Conservation (phyloP, 2,888 invertebrate species). For the Drosophila kanekoi region DNA sequence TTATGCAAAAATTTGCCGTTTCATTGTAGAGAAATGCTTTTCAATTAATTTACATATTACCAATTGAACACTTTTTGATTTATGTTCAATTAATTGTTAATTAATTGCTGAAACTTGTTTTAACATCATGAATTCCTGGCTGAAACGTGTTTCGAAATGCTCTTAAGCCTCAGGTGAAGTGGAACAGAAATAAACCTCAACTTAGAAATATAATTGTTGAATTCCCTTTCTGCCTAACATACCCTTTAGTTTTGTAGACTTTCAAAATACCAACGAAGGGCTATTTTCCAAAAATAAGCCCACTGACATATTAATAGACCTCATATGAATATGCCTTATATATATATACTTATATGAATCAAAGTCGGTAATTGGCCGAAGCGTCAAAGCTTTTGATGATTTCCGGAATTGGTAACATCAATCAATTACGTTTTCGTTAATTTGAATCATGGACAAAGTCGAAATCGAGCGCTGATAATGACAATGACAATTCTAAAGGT, state of each 20-base stretch:
- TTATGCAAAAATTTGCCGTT: no score
- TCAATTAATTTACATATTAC: background rate
- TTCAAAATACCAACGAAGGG: no score
- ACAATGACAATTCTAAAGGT: slow-evolving; percentile 8
- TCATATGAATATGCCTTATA: background rate
- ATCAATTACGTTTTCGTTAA: slow-evolving; percentile 29
- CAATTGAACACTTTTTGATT: background rate
- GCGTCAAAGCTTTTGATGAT: background rate
- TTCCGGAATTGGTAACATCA: slow-evolving; percentile 23
- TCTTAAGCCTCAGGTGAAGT: no score
- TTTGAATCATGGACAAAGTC: slow-evolving; percentile 14
- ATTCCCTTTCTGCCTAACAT: no score
- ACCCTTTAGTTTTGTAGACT: no score
- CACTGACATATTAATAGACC: background rate
- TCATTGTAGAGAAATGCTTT: background rate
- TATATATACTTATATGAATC: slow-evolving; percentile 17
- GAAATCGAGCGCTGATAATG: slow-evolving; percentile 13
- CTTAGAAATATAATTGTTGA: no score
- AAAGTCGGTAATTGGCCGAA: slow-evolving; percentile 8
- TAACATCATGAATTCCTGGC: no score
- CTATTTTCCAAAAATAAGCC: background rate
- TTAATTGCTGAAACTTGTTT: slow-evolving; percentile 3
- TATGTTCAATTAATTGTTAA: slow-evolving; percentile 9
- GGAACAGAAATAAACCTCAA: no score
- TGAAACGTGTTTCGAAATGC: no score